Conservation (phyloP, 2,797 vertebrate species). For the Lophura swinhoii region DNA sequence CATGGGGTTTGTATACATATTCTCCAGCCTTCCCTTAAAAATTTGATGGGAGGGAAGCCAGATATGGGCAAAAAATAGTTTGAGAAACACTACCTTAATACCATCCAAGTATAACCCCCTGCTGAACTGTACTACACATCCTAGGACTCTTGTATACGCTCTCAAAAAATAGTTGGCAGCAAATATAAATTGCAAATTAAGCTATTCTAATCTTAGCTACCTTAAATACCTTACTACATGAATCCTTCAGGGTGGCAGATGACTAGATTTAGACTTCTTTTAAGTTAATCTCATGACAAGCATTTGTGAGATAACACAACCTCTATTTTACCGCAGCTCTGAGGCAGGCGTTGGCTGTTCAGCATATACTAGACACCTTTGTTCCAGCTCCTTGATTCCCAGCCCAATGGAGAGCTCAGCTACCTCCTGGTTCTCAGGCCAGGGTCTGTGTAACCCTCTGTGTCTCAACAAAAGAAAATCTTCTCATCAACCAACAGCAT, state of each 20-base stretch:
- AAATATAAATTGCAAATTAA: slow-evolving; percentile 59
- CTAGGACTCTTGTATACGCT: not conserved
- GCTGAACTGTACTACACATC: not conserved
- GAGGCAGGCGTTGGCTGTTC: not conserved
- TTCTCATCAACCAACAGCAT: not conserved
- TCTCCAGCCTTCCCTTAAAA: not conserved
- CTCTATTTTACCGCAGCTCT: not conserved
- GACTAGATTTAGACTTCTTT: slow-evolving; percentile 55
- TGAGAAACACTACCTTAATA: not conserved
- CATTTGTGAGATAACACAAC: slow-evolving; percentile 38
- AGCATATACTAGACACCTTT: not conserved
- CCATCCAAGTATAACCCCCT: not conserved
- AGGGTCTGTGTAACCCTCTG: not conserved
- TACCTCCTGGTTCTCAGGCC: not conserved
- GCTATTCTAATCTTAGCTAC: slow-evolving; percentile 37
- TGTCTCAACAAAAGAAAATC: not conserved
- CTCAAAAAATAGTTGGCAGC: slow-evolving; percentile 9
- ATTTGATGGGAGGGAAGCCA: not conserved
- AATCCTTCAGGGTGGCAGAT: slow-evolving; percentile 42
- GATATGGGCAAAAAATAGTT: not conserved
- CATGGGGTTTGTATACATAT: accelerated
- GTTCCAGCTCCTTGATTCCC: not conserved
- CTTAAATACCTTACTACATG: slow-evolving; percentile 62
- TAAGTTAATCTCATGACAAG: slow-evolving; percentile 44
- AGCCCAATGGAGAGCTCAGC: not conserved